Evolutionary conservation across 2,113 vertebrate genomes (phyloP), one percentile per base, ranked within the genome.

Genomic region (Macroglossus sobrinus): DNA sequence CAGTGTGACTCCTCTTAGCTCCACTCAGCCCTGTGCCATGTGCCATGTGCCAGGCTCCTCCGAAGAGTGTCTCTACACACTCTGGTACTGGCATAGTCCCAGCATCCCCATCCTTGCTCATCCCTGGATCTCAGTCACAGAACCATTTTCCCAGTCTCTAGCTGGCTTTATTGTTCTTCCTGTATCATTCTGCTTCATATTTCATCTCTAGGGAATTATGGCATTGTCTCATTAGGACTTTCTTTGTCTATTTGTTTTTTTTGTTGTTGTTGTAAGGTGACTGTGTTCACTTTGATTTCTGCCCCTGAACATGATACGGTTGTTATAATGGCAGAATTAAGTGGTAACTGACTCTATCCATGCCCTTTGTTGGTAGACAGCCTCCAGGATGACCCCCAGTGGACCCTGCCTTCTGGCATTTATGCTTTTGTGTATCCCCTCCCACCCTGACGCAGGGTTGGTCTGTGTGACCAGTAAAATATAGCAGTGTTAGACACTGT

Each of bases 11-110:
- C 40, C 45, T 55, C 76, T 89, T 16, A 16, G 75, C 22, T 28
- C 5, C 33, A 3, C 7, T 28, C 43, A 72, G 53, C 79, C 26
- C 7, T 33, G 45, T 8, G 8, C 74, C 3, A 0, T 33, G 45
- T 8, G 8, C 74, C 3, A 0, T 35, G 38, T 22, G 40, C 18
- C 45, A 82, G 50, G 33, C 55, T 26, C 47, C 57, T 47, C 74
- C n/a, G 1, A 0, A 72, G 26, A 26, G 26, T 9, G 19, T 26
- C 79, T 80, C 61, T 1, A 0, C 0, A 1, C 0, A 12, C 55
- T n/a, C 74, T 43, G 33, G n/a, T 30, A 1, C 90, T 47, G 50
- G 5, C 7, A 10, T 5, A 68, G 35, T n/a, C 24, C 66, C 26
- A 28, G 84, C 24, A 59, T 16, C 38, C n/a, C 35, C 3, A 5